A percentile compares a stretch with the other conserved stretches of the same genome.
These are phyloP conservation scores for Pogonophryne albipinna DNA, from an alignment of 2,797 vertebrate genomes.

Conservation along the genomic window DNA sequence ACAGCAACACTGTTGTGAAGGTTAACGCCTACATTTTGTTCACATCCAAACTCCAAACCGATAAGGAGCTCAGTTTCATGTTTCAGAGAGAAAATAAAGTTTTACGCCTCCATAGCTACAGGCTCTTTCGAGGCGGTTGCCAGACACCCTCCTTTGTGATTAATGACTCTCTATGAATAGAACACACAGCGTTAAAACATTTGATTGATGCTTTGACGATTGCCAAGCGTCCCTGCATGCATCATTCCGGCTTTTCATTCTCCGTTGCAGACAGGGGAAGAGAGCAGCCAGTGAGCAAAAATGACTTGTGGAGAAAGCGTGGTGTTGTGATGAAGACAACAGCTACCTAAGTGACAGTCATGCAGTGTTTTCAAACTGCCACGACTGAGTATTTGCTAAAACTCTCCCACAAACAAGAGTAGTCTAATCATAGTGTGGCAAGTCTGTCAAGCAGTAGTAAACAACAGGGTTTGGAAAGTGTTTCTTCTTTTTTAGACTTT, in stretches of 20 bases:
- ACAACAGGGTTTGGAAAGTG: too few relatives aligned
- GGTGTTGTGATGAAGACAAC: slow-evolving; percentile 18
- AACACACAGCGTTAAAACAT: slow-evolving; percentile 64
- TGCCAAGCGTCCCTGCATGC: slow-evolving; percentile 64
- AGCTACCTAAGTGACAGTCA: slow-evolving; percentile 23
- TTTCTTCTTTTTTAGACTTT: too few relatives aligned
- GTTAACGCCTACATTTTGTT: slow-evolving; percentile 56
- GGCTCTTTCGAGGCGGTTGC: slow-evolving; percentile 60
- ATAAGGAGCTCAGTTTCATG: slow-evolving; percentile 40
- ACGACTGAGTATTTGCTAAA: not conserved
- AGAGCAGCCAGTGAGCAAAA: slow-evolving; percentile 45
- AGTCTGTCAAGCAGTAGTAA: not conserved
- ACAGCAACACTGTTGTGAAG: slow-evolving; percentile 32
- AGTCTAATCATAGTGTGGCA: not conserved
- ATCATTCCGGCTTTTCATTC: slow-evolving; percentile 66
- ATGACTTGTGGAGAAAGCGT: slow-evolving; percentile 31
- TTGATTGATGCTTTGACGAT: slow-evolving; percentile 77
- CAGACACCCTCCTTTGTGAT: slow-evolving; percentile 67
- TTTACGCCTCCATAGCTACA: slow-evolving; percentile 45
- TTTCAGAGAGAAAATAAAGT: slow-evolving; percentile 44
- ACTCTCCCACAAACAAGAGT: not conserved
- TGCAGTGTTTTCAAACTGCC: slow-evolving; percentile 16
- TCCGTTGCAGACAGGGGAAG: slow-evolving; percentile 43
- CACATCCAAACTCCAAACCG: slow-evolving; percentile 27
- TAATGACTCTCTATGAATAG: slow-evolving; percentile 78